Percentiles rank a stretch among this genome's conserved stretches.
Evolutionary conservation across 1,140 invertebrate species (phyloP).

Genomic region (Nilaparvata lugens): DNA sequence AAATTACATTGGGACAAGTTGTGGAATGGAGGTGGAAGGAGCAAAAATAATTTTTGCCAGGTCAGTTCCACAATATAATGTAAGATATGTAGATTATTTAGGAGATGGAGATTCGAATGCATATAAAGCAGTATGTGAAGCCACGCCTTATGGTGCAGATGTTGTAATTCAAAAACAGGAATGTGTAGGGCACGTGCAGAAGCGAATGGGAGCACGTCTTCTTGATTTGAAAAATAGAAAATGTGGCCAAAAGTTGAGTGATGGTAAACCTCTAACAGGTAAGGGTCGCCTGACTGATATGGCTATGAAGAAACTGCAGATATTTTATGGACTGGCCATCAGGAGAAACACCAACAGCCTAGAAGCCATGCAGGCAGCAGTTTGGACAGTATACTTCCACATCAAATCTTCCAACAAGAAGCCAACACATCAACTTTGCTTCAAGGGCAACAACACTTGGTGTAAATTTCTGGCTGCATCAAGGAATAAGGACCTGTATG

Average conservation of each 20-base stretch:
- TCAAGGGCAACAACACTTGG: slow-evolving; percentile 27
- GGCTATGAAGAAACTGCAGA: slow-evolving; percentile 9
- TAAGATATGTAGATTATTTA: slow-evolving; percentile 18
- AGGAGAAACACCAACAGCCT: slow-evolving; percentile 10
- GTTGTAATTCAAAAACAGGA: slow-evolving; percentile 24
- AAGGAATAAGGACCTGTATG: slow-evolving; percentile 6
- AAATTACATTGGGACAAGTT: slow-evolving; percentile 22
- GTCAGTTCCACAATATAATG: slow-evolving; percentile 14
- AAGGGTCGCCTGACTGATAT: slow-evolving; percentile 20
- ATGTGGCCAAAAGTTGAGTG: neutral
- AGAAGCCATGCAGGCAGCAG: slow-evolving; percentile 12
- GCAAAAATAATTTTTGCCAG: slow-evolving; percentile 4
- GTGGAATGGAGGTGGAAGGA: slow-evolving; percentile 20
- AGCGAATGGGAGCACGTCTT: slow-evolving; percentile 25
- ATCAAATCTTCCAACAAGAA: slow-evolving; percentile 8
- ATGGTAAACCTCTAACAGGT: slow-evolving; percentile 18
- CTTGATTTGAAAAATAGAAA: neutral
- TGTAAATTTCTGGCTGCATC: slow-evolving; percentile 28
- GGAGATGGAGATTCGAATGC: slow-evolving; percentile 21
- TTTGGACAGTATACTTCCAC: slow-evolving; percentile 13
- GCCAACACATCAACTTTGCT: slow-evolving; percentile 23
- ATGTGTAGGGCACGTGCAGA: slow-evolving; percentile 24
- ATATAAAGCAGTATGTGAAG: slow-evolving; percentile 3
- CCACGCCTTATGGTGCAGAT: slow-evolving; percentile 19
- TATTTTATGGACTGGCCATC: slow-evolving; percentile 7